Evolutionary conservation across 2,888 invertebrate genomes (phyloP).

Genomic region (Phasia obesa): DNA sequence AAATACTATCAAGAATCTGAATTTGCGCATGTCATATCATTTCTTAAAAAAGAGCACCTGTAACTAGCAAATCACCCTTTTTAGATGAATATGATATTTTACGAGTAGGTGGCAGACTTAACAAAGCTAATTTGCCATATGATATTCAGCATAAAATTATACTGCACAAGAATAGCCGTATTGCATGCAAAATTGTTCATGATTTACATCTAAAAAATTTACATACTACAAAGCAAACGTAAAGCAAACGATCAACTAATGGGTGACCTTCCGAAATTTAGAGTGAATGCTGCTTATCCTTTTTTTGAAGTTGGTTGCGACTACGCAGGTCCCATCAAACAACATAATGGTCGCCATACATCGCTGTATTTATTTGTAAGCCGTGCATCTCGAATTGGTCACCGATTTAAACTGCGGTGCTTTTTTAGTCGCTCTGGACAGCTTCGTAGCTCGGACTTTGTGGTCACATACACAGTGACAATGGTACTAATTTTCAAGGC

Average conservation of each 20-base stretch:
- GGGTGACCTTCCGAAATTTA: conserved; percentile 34
- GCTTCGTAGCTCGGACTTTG: too few relatives aligned
- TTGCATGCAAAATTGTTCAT: conserved; percentile 21
- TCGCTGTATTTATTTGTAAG: too few relatives aligned
- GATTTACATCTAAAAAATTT: conserved; percentile 20
- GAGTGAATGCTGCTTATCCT: conserved; percentile 26
- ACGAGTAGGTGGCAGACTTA: conserved; percentile 24
- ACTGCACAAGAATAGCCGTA: conserved; percentile 19
- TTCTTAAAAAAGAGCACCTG: background rate
- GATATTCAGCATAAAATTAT: conserved; percentile 48
- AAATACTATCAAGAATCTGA: conserved; percentile 28
- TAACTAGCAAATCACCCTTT: conserved; percentile 20
- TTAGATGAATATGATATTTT: conserved; percentile 19
- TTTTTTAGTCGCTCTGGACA: too few relatives aligned
- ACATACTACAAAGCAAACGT: conserved; percentile 26
- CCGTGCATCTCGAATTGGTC: too few relatives aligned
- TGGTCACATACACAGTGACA: too few relatives aligned
- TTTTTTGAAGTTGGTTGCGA: conserved; percentile 50
- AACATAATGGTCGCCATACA: too few relatives aligned
- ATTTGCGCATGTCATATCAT: background rate
- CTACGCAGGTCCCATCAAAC: too few relatives aligned
- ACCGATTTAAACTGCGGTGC: too few relatives aligned
- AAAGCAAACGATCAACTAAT: conserved; percentile 16
- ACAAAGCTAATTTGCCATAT: conserved; percentile 15
- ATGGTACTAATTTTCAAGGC: too few relatives aligned